These are phyloP conservation scores for Microtus richardsoni DNA, from an alignment of 2,113 vertebrate genomes.

Conservation along the genomic window DNA sequence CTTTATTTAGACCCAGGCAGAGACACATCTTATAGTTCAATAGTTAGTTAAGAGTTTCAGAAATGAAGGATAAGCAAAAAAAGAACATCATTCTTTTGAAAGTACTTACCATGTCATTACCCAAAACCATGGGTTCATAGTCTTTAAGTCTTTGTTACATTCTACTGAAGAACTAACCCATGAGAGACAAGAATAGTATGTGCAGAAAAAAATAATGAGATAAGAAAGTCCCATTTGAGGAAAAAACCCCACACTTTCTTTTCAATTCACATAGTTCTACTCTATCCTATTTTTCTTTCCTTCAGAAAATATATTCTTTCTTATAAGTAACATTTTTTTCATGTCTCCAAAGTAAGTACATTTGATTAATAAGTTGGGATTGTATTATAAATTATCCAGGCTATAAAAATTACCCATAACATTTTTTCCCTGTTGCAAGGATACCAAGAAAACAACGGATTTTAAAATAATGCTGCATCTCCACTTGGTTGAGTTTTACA, in stretches of 20 bases:
- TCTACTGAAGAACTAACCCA: background rate
- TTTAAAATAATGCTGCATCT: slow-evolving; percentile 24
- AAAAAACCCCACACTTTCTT: background rate
- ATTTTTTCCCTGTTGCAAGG: slow-evolving; percentile 20
- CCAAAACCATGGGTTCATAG: background rate
- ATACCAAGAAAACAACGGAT: background rate
- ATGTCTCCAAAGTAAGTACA: background rate
- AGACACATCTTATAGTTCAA: background rate
- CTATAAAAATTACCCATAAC: background rate
- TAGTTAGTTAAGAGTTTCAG: background rate
- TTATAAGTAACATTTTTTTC: background rate
- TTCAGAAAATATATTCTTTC: background rate
- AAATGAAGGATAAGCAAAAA: background rate
- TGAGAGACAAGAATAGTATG: background rate
- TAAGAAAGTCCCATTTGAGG: background rate
- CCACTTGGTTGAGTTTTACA: slow-evolving; percentile 38
- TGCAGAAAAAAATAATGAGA: background rate
- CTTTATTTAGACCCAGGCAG: background rate
- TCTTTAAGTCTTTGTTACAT: background rate
- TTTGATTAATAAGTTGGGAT: background rate
- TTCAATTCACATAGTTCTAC: background rate
- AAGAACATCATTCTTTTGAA: background rate
- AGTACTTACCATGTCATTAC: background rate
- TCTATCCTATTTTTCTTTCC: background rate
- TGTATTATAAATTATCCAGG: background rate